Evolutionary conservation across 2,113 vertebrate species (phyloP), one percentile per base, ranked within the genome.

Genomic region (Saccopteryx bilineata): DNA sequence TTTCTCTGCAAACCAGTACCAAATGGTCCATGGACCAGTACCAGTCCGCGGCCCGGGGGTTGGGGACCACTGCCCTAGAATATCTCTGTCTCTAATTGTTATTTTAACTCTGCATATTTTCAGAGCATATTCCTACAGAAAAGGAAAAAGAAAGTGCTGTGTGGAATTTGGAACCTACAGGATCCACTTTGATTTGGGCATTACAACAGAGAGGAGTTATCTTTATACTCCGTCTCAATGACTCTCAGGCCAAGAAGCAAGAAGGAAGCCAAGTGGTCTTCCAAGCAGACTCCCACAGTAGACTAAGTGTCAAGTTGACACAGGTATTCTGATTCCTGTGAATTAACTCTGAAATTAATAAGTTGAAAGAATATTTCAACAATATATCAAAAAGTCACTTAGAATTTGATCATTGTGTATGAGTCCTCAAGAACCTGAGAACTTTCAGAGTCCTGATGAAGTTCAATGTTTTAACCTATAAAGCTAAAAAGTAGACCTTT

Each of bases 401-500:
- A 31, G 12, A 92, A 93, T 82, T 78, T 52, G 31, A 19, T 18
- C 60, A 89, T 39, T 11, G 0, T 60, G 26, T 5, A 1, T 54
- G 63, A 81, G 60, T 75, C 54, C 39, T 90, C 52, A 90, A 90
- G 75, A 94, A 79, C 39, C 50, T 85, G n/a, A 58, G 93, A 94
- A 81, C 17, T n/a, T 94, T 58, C 65, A 11, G 39, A 87, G 17
- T 92, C 81, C 8, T 63, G 75, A 75, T 28, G 56, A 65, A 61
- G 15, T 61, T 72, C 31, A 69, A 23, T 78, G 9, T 68, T 93
- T 95, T 76, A 50, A 75, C 13, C n/a, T 58, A 87, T 11, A 86
- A 96, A 83, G 39, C 76, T 87, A n/a, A 86, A 83, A 61, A 66
- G 71, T 11, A 63, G 11, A 58, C 5, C n/a, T 89, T 87, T 24